Evolutionary conservation across 1,140 invertebrate species (phyloP).

Genomic region (Drosophila rufa): DNA sequence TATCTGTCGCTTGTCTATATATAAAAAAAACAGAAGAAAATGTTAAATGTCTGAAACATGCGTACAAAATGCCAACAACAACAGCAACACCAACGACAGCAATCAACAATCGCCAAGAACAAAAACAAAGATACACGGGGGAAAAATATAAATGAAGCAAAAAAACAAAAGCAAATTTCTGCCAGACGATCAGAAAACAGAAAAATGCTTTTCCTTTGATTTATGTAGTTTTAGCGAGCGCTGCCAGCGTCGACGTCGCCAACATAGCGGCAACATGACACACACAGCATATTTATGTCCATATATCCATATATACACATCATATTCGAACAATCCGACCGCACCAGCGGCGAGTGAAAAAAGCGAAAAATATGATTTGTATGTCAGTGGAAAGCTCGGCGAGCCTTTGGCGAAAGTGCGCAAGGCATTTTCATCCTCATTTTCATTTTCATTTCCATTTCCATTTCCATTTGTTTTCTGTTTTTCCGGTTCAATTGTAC

Average conservation of each 20-base stretch:
- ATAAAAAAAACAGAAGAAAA: conserved; percentile 59
- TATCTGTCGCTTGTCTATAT: conserved; percentile 73
- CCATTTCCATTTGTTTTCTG: background rate
- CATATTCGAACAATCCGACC: conserved; percentile 32
- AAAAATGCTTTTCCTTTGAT: conserved; percentile 78
- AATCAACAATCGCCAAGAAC: conserved; percentile 61
- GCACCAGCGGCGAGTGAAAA: background rate
- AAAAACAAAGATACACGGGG: conserved; percentile 23
- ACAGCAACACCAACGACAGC: conserved; percentile 50
- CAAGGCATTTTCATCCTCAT: conserved; percentile 8
- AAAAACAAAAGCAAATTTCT: conserved; percentile 45
- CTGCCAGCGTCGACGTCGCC: conserved; percentile 35
- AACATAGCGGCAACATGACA: conserved; percentile 38
- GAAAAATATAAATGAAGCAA: conserved; percentile 42
- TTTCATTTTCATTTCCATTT: background rate
- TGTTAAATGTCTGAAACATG: conserved; percentile 78
- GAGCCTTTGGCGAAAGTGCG: conserved; percentile 25
- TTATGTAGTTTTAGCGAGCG: conserved; percentile 76
- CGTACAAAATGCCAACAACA: conserved; percentile 71
- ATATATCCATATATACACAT: conserved; percentile 23
- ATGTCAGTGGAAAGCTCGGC: conserved; percentile 25
- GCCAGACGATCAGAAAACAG: conserved; percentile 55
- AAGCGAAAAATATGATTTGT: conserved; percentile 36
- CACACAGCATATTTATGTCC: conserved; percentile 39
- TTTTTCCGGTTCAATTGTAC: conserved; percentile 11